These are phyloP conservation scores for Ecliptopera silaceata DNA, from an alignment of 2,888 invertebrate genomes.

Conservation along the genomic window DNA sequence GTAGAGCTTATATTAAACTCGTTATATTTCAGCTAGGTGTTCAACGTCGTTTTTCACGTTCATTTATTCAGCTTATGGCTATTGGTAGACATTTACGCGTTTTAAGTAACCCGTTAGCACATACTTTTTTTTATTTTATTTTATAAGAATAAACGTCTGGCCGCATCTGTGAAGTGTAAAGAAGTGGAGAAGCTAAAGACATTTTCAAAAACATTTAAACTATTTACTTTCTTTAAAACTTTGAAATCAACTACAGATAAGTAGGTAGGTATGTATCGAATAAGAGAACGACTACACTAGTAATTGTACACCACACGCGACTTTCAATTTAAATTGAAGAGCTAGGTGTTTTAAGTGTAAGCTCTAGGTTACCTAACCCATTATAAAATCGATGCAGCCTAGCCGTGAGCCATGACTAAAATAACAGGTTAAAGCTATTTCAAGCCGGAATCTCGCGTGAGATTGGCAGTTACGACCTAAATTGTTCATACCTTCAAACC, in stretches of 20 bases:
- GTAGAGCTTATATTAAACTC: conserved; percentile 20
- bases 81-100: too few relatives aligned
- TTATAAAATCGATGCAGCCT: conserved; percentile 67
- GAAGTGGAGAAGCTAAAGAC: too few relatives aligned
- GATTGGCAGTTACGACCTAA: conserved; percentile 43
- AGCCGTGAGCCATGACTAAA: conserved; percentile 22
- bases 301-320: background rate
- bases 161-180: too few relatives aligned
- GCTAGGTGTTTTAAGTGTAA: conserved; percentile 39
- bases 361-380: conserved; percentile 47
- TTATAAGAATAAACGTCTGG: too few relatives aligned
- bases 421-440: conserved; percentile 63
- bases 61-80: too few relatives aligned
- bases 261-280: background rate
- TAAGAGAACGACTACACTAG: background rate
- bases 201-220: too few relatives aligned
- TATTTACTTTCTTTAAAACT: too few relatives aligned
- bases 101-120: too few relatives aligned
- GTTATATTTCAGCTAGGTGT: conserved; percentile 14
- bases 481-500: conserved; percentile 16
- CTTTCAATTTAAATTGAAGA: conserved; percentile 1
- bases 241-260: too few relatives aligned
- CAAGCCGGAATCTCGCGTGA: conserved; percentile 59
- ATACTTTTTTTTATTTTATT: too few relatives aligned
- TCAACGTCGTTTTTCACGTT: too few relatives aligned